Evolutionary conservation across 2,797 vertebrate species (phyloP), one percentile per base, ranked within the genome.

Genomic region (Kryptopterus vitreolus): DNA sequence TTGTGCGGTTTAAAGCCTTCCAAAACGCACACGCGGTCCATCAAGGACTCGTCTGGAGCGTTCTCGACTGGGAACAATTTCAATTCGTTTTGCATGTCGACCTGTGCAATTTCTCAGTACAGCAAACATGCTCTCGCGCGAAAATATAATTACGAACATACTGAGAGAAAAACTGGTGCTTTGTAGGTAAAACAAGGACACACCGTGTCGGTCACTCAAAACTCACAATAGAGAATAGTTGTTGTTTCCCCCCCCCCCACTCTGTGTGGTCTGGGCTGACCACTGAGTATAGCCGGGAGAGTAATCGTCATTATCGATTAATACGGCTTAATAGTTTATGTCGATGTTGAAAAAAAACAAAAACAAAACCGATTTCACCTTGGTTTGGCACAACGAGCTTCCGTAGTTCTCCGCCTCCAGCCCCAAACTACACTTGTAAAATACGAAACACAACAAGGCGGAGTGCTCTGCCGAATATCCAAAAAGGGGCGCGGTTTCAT

Each of bases 81-180:
- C 29, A 72, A 53, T 79, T 80, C 18, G 18, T 3, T 18, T n/a
- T 55, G 35, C 31, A 84, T 73, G 59, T 48, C 77, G 65, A 70
- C 73, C 73, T 20, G 38, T 18, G 59, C 63, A 53, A 29, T 63
- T 63, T 72, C 31, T 58, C 55, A 43, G 74, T 48, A 77, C 57
- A 65, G 75, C 58, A n/a, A 63, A 71, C 74, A 55, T 0, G 22
- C 48, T 55, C 24, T 52, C 24, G 53, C 50, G 53, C 50, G 76
- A 76, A 18, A 76, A 58, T 31, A 53, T 46, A 71, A 77, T 81
- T 77, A 53, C 18, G 48, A 71, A 77, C 80, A 81, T 55, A 57
- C 74, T 77, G n/a, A 61, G 13, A 48, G 16, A 16, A 43, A 77
- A 61, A 71, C 63, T 59, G 9, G 35, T 59, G 58, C 58, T 48